A percentile compares a stretch with the other conserved stretches of the same genome.
phyloP scores from a whole-genome alignment of 2,113 vertebrate genomes.

The Leucopternis melanops region DNA sequence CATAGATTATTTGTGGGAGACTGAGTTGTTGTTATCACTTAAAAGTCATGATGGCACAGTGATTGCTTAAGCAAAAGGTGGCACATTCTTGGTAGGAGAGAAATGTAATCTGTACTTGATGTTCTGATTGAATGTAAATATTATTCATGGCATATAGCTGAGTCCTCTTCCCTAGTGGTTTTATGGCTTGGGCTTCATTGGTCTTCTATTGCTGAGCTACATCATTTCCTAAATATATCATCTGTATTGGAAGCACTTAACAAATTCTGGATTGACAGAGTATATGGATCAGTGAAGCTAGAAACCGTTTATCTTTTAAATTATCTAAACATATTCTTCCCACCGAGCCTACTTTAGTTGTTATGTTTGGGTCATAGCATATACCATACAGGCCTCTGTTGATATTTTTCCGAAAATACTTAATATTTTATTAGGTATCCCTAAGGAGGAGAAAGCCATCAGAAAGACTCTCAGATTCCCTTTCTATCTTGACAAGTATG shows the following conservation, averaged over 20 bases:
- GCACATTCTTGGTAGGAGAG: slow-evolving; percentile 74
- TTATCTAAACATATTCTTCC: slow-evolving; percentile 85
- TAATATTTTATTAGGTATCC: slow-evolving; percentile 14
- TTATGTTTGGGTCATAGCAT: slow-evolving; percentile 81
- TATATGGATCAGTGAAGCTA: slow-evolving; percentile 79
- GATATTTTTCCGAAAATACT: slow-evolving; percentile 73
- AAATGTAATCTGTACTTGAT: slow-evolving; percentile 71
- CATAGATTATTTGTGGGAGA: slow-evolving; percentile 31
- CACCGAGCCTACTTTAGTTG: slow-evolving; percentile 76
- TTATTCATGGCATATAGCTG: slow-evolving; percentile 81
- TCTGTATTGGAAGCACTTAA: slow-evolving; percentile 83
- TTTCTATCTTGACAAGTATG: neutral
- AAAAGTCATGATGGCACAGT: slow-evolving; percentile 28
- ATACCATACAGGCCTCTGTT: slow-evolving; percentile 72
- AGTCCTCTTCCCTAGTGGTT: slow-evolving; percentile 80
- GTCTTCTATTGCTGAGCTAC: slow-evolving; percentile 82
- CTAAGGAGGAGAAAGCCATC: neutral
- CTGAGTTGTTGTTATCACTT: slow-evolving; percentile 45
- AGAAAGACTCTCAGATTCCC: neutral
- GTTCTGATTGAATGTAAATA: slow-evolving; percentile 78
- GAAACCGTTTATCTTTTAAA: slow-evolving; percentile 83
- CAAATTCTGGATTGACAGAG: slow-evolving; percentile 82
- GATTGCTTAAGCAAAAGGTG: slow-evolving; percentile 52
- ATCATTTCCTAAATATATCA: slow-evolving; percentile 82
- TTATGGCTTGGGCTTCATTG: slow-evolving; percentile 83